These are phyloP conservation scores for Shargacucullia verbasci DNA, from an alignment of 2,888 invertebrate genomes.

Conservation along the genomic window DNA sequence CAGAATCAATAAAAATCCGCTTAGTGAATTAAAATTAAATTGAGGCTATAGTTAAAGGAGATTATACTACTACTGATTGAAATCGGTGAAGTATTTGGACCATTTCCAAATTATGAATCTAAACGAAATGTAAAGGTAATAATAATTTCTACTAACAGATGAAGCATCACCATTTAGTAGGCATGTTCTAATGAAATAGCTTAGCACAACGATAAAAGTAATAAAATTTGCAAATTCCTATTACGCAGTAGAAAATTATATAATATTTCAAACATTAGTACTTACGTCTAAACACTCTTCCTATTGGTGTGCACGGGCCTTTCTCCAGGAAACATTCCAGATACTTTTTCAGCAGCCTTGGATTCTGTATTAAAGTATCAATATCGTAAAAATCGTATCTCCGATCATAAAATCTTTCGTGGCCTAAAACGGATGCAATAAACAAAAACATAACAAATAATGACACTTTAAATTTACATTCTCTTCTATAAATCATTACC, in stretches of 20 bases:
- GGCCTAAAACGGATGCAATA: constrained; percentile 45
- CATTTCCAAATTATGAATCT: too few species aligned
- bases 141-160: neutral
- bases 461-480: constrained; percentile 21
- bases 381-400: constrained; percentile 91
- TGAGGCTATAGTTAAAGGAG: too few species aligned
- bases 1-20: too few species aligned
- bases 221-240: constrained; percentile 7
- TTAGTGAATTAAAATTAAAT: too few species aligned
- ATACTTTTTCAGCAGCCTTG: constrained; percentile 91
- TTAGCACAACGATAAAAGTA: neutral
- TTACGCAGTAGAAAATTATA: constrained; percentile 1
- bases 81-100: too few species aligned
- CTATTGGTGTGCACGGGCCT: constrained; percentile 78
- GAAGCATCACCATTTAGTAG: too few species aligned
- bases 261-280: constrained; percentile 40
- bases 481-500: constrained; percentile 36
- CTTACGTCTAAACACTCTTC: constrained; percentile 77
- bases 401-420: constrained; percentile 69
- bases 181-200: neutral
- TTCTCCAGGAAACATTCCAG: constrained; percentile 88
- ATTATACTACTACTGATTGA: too few species aligned
- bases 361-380: constrained; percentile 91
- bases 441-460: constrained; percentile 31
- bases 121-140: neutral